Conservation (phyloP, 1,140 invertebrate species). For the Batillaria attramentaria region DNA sequence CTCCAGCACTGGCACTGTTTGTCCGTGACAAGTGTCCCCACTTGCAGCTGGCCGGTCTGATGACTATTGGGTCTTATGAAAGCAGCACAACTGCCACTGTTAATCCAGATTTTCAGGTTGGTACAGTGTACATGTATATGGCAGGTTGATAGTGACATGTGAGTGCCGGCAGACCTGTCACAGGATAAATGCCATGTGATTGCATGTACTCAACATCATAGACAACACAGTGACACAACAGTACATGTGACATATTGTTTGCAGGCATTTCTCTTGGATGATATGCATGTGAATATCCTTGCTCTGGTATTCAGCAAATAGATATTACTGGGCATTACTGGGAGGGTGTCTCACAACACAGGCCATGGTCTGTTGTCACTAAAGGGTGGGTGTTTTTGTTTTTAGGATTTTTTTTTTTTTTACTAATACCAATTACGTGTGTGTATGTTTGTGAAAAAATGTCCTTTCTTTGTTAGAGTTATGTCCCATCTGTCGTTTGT, state of each 20-base stretch:
- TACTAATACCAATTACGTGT: too few relatives aligned
- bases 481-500: too few relatives aligned
- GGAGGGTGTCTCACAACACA: too few relatives aligned
- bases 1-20: conserved; percentile 79
- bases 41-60: conserved; percentile 88
- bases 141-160: too few relatives aligned
- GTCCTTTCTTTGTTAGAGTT: too few relatives aligned
- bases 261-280: too few relatives aligned
- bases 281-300: background rate
- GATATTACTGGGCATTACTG: background rate
- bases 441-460: conserved; percentile 3
- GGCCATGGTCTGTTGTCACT: too few relatives aligned
- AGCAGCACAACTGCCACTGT: conserved; percentile 84
- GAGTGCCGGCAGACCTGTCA: background rate
- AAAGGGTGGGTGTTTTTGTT: too few relatives aligned
- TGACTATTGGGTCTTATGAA: conserved; percentile 96
- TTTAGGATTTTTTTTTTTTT: too few relatives aligned
- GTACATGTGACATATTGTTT: too few relatives aligned
- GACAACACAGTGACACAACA: background rate
- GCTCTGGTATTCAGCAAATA: background rate
- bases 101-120: conserved; percentile 91
- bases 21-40: conserved; percentile 85
- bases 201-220: background rate
- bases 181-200: background rate
- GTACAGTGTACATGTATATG: background rate